Evolutionary conservation across 2,888 invertebrate genomes (phyloP).

Genomic region (Saturnia japonica): DNA sequence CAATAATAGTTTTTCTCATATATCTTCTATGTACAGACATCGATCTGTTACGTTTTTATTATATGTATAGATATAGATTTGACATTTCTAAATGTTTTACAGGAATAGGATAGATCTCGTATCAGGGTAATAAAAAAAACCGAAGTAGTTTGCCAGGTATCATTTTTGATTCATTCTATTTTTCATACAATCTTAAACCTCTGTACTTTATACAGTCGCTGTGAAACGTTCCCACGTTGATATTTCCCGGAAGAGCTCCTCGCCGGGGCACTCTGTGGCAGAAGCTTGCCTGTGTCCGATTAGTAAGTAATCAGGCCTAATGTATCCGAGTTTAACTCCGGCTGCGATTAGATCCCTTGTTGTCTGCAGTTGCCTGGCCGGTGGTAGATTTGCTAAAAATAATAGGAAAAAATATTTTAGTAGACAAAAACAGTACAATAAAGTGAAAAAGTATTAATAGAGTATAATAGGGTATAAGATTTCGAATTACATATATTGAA

Average conservation of each 20-base stretch:
- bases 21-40: too few relatives aligned
- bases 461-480: neutral
- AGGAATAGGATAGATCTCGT: neutral
- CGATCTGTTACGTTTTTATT: too few relatives aligned
- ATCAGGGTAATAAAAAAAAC: neutral
- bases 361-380: conserved; percentile 76
- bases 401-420: conserved; percentile 13
- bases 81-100: neutral
- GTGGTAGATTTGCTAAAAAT: conserved; percentile 81
- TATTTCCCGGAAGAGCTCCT: conserved; percentile 83
- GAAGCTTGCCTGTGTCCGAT: conserved; percentile 81
- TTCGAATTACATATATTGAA: neutral
- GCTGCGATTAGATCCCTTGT: conserved; percentile 80
- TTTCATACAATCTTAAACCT: neutral
- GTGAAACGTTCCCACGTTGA: conserved; percentile 79
- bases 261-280: conserved; percentile 86
- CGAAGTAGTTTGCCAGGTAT: neutral
- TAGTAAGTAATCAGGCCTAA: conserved; percentile 80
- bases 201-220: neutral
- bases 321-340: conserved; percentile 83
- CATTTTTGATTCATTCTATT: neutral
- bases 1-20: too few relatives aligned
- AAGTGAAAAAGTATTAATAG: neutral
- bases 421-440: too few relatives aligned
- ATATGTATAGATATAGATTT: too few relatives aligned